Base-by-base conservation (phyloP, 2,113 vertebrate species). In the Larimichthys polyactis region DNA sequence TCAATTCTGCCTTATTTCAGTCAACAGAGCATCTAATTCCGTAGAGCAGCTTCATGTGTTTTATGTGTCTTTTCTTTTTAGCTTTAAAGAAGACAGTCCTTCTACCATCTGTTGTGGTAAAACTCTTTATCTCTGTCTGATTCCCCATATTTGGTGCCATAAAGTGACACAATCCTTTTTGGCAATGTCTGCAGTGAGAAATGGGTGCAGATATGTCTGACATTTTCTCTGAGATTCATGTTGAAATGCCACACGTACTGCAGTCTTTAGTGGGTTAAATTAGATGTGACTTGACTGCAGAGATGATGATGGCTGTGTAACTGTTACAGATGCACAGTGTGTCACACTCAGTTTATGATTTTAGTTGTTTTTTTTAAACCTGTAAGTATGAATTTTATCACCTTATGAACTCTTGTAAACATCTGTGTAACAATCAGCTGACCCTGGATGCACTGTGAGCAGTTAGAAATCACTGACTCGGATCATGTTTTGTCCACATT, bases 381-480 rank as follows among this genome's bases (percentile, higher is more conserved):
- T 62, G 11, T 29, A n/a, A 24, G 65, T 15, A 52, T n/a, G 0
- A 44, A 11, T 20, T 46, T 51, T 9, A 20, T n/a, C 36, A 70
- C 52, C 32, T 57, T 7, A 19, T 24, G 7, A 5, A 22, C 20
- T 49, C 40, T 52, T 52, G 36, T 40, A 40, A 40, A 40, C 4
- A 36, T 8, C n/a, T 16, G n/a, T 52, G n/a, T 83, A 32, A 54
- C 72, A 27, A n/a, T 40, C 29, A 32, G 78, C 71, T 81, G 48
- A 83, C 60, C 51, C 70, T 63, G 43, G 27, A 48, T n/a, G 57
- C 46, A 19, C 36, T 11, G 57, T 14, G 58, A 55, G 67, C 32
- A 19, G 46, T 46, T 52, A 71, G 40, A 57, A 52, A 83, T 62
- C 71, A 58, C 36, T 44, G 69, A 46, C 55, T 51, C 4, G 0